These are phyloP conservation scores for Diachasma alloeum DNA, from an alignment of 1,140 invertebrate species.

Conservation along the genomic window DNA sequence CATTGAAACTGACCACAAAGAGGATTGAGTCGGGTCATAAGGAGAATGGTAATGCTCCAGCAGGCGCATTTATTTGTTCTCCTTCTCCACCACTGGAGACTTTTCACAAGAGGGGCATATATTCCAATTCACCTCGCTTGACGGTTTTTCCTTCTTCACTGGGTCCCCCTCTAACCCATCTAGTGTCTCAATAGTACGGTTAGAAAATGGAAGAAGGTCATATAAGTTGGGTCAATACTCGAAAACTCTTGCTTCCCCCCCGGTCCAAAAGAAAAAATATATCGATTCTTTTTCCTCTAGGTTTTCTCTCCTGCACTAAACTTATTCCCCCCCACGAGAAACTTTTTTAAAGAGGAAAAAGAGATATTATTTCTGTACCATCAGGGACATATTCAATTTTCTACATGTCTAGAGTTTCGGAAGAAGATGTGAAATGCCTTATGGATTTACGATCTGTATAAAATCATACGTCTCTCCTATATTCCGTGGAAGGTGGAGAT, in stretches of 20 bases:
- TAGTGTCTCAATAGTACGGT: neutral
- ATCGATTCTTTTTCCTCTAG: neutral
- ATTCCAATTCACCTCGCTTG: slow-evolving; percentile 18
- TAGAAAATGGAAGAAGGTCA: neutral
- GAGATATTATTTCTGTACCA: slow-evolving; percentile 52
- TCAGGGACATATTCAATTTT: slow-evolving; percentile 58
- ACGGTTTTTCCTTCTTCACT: neutral
- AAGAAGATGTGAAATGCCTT: neutral
- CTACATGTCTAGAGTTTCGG: slow-evolving; percentile 32
- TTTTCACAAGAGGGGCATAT: neutral
- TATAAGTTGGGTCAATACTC: slow-evolving; percentile 4
- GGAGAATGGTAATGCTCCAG: neutral
- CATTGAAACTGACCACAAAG: neutral
- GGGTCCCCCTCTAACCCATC: neutral
- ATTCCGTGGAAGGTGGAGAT: neutral
- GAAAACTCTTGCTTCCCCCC: neutral
- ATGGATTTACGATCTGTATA: slow-evolving; percentile 3
- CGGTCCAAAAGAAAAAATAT: neutral
- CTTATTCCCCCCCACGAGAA: slow-evolving; percentile 21
- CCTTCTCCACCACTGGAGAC: neutral
- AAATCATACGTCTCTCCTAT: neutral
- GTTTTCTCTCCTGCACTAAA: neutral
- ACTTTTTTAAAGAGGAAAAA: slow-evolving; percentile 48
- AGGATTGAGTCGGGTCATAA: neutral
- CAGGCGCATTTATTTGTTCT: neutral